These are phyloP conservation scores for Trachymyrmex septentrionalis DNA, from an alignment of 1,140 invertebrate genomes.

Conservation along the genomic window DNA sequence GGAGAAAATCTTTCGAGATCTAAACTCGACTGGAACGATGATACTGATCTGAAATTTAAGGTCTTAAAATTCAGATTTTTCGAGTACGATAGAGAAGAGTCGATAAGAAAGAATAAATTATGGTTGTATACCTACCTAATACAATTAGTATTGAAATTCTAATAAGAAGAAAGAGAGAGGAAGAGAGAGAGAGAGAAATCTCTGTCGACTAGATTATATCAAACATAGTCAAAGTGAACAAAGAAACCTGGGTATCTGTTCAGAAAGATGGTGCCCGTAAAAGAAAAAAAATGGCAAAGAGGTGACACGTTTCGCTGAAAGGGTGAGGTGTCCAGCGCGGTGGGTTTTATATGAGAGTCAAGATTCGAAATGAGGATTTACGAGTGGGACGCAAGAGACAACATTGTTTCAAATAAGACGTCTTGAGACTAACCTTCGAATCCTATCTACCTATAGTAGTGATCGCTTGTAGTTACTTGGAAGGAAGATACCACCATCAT, in stretches of 20 bases:
- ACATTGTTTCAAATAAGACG: constrained; percentile 87
- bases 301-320: constrained; percentile 57
- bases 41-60: background rate
- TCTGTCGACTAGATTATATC: background rate
- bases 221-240: constrained; percentile 17
- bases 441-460: constrained; percentile 45
- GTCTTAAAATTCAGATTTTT: no score
- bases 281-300: constrained; percentile 57
- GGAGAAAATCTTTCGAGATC: background rate
- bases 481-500: background rate
- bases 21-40: background rate
- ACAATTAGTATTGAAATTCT: constrained; percentile 9
- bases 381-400: constrained; percentile 83
- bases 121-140: background rate
- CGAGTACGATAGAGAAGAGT: background rate
- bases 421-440: constrained; percentile 79
- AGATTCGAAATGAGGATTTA: constrained; percentile 87
- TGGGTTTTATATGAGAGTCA: constrained; percentile 85
- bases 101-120: constrained; percentile 20
- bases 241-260: constrained; percentile 23
- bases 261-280: constrained; percentile 7
- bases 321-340: constrained; percentile 48
- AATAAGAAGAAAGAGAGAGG: constrained; percentile 7
- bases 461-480: constrained; percentile 44
- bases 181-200: background rate